These are phyloP conservation scores for Crotalus helleri DNA, from an alignment of 2,113 vertebrate species.

Conservation along the genomic window DNA sequence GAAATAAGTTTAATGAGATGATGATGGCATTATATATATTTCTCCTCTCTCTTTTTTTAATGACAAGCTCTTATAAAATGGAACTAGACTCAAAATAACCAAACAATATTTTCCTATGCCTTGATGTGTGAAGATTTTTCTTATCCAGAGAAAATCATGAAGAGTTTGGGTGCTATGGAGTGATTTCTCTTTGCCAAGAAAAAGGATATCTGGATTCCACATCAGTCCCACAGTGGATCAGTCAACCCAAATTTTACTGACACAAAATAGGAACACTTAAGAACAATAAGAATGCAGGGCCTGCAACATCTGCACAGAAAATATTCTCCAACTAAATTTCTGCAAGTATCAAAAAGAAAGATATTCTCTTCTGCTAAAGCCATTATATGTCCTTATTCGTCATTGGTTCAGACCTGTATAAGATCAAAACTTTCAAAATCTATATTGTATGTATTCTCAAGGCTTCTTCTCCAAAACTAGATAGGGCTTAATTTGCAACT, in stretches of 20 bases:
- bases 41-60: constrained; percentile 26
- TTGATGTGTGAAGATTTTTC: constrained; percentile 25
- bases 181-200: constrained; percentile 14
- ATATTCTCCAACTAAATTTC: constrained; percentile 14
- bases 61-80: constrained; percentile 35
- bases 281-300: constrained; percentile 26
- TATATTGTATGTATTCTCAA: constrained; percentile 32
- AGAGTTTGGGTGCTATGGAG: constrained; percentile 12
- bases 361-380: background rate
- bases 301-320: constrained; percentile 39
- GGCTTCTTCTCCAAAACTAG: constrained; percentile 26
- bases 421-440: constrained; percentile 35
- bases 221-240: background rate
- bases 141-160: constrained; percentile 26
- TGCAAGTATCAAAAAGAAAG: constrained; percentile 15
- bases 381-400: background rate
- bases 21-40: background rate
- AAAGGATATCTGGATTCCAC: constrained; percentile 37
- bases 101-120: constrained; percentile 9
- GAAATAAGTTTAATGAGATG: background rate
- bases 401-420: constrained; percentile 25
- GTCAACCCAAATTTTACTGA: constrained; percentile 41
- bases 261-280: constrained; percentile 23
- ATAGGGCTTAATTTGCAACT: constrained; percentile 41
- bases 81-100: constrained; percentile 44